phyloP scores from a whole-genome alignment of 2,888 invertebrate genomes.

The Callinectes sapidus region DNA sequence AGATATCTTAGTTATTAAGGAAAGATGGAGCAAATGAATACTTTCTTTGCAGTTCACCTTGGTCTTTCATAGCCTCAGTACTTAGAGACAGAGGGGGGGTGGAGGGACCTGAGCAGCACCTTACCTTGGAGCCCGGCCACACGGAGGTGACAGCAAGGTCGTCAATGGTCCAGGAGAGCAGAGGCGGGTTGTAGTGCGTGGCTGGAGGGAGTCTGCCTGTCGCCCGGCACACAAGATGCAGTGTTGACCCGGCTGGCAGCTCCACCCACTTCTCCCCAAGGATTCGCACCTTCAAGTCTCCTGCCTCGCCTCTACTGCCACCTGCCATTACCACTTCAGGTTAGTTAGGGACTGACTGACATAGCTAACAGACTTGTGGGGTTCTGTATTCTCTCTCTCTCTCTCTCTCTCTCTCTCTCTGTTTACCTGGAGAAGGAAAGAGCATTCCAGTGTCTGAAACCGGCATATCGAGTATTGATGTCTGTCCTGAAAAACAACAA shows the following conservation, averaged over 20 bases:
- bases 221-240: neutral
- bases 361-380: neutral
- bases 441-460: constrained; percentile 60
- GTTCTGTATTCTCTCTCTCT: constrained; percentile 52
- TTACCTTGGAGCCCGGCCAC: neutral
- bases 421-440: constrained; percentile 45
- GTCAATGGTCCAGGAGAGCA: neutral
- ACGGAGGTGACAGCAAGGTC: neutral
- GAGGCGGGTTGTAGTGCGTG: neutral
- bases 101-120: neutral
- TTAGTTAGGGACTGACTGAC: neutral
- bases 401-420: constrained; percentile 48
- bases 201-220: neutral
- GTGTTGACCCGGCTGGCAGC: neutral
- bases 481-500: constrained; percentile 44
- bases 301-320: neutral
- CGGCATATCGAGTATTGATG: constrained; percentile 57
- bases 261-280: neutral
- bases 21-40: no score
- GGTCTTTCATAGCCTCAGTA: no score
- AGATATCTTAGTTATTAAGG: no score
- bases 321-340: neutral
- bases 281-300: neutral
- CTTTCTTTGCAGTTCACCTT: no score
- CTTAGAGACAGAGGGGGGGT: no score